Evolutionary conservation across 2,113 vertebrate genomes (phyloP).

Genomic region (Mustelus asterias): DNA sequence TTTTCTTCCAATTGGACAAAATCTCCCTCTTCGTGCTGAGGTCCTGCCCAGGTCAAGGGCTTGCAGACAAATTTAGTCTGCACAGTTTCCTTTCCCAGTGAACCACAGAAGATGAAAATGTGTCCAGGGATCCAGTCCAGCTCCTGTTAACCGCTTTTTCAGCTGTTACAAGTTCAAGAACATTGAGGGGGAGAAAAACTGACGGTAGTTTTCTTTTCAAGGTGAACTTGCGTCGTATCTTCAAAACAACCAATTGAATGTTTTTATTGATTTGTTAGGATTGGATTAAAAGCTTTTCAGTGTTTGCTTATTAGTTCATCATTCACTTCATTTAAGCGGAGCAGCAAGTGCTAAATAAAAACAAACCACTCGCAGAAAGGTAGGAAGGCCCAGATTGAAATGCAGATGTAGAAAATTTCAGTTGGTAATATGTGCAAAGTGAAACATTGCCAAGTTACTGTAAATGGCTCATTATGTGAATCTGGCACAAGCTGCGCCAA

Average conservation of each 20-base stretch:
- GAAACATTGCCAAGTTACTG: not conserved
- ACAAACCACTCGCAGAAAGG: too few species aligned
- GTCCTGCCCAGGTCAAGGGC: conserved; percentile 28
- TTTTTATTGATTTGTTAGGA: not conserved
- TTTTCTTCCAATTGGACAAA: conserved; percentile 6
- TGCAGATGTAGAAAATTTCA: conserved; percentile 13
- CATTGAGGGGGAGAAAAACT: not conserved
- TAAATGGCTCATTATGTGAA: conserved; percentile 27
- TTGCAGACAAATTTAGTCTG: conserved; percentile 9
- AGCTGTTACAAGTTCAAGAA: conserved; percentile 6
- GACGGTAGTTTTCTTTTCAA: not conserved
- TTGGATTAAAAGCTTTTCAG: not conserved
- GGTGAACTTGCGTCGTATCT: not conserved
- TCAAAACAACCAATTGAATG: not conserved
- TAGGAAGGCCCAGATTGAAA: conserved; percentile 1
- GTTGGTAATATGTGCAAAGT: not conserved
- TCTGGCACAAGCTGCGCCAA: not conserved
- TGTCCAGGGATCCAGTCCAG: not conserved
- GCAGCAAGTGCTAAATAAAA: not conserved
- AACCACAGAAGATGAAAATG: not conserved
- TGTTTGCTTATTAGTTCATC: not conserved
- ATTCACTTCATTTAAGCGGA: not conserved
- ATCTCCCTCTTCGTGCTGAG: not conserved
- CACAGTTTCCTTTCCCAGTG: conserved; percentile 18
- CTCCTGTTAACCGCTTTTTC: conserved; percentile 10